Base-by-base conservation (phyloP, 2,888 invertebrate genomes). In the Drosophila ezoana region DNA sequence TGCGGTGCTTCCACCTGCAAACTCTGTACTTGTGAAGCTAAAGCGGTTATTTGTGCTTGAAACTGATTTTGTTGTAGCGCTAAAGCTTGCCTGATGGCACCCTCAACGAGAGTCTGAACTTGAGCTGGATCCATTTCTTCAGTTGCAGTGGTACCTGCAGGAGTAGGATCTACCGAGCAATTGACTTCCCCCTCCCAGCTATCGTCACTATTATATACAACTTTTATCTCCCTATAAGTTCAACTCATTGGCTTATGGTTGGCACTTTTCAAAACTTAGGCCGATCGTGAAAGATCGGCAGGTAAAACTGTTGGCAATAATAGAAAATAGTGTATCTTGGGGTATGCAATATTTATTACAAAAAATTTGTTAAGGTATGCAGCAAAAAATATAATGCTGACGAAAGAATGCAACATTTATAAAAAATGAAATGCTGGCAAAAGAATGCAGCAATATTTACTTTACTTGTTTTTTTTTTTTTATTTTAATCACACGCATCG, bases 1-100 rank as follows among this genome's bases (percentile, higher is more conserved):
- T 48, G 59, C 11, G 57, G 57, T 11, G 57, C 57, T 54, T 53
- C 53, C 40, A 53, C 53, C 28, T 41, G 35, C 56, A 56, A 45
- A 37, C 32, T 45, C 23, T 41, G 44, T 14, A 57, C 38, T 28
- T 38, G 56, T 37, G 56, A 2, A 44, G 44, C 23, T 4, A 57
- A 44, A 37, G 56, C 56, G 45, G 35, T 38, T 23, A 57, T 13
- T 38, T 57, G 56, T 8, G 56, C 44, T 47, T 47, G 56, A 14
- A 57, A 45, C 13, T 47, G 44, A 13, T 58, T 28, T 16, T 57
- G 28, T 47, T 57, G 56, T 41, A 14, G 38, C 35, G 56, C 35
- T 20, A 57, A 57, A 14, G 54, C 54, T 11, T 54, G 56, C 16
- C 38, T 23, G 45, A 45, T 37, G 18, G 57, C 44, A 57, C 11